These are phyloP conservation scores for Shargacucullia verbasci DNA, from an alignment of 2,888 invertebrate genomes.

Conservation along the genomic window DNA sequence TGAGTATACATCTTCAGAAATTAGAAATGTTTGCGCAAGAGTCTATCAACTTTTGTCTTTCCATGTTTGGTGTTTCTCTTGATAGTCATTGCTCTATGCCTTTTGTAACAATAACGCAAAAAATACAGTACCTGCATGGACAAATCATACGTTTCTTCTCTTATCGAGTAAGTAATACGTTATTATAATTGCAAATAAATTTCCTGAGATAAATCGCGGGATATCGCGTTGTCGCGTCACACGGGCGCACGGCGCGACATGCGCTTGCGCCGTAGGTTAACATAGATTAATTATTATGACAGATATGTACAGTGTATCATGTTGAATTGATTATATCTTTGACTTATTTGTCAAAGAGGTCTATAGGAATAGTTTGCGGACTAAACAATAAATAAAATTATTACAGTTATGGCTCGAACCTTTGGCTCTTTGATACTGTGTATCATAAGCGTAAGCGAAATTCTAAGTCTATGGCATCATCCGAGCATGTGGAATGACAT, in stretches of 20 bases:
- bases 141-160: slow-evolving; percentile 11
- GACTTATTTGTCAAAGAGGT: slow-evolving; percentile 1
- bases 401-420: too few relatives aligned
- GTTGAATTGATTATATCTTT: slow-evolving; percentile 1
- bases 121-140: not conserved
- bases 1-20: too few relatives aligned
- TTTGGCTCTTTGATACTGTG: too few relatives aligned
- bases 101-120: not conserved
- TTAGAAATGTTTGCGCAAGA: too few relatives aligned
- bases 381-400: not conserved
- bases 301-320: slow-evolving; percentile 33
- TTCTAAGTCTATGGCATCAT: too few relatives aligned
- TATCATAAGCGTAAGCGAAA: too few relatives aligned
- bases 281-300: slow-evolving; percentile 56
- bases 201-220: slow-evolving; percentile 77
- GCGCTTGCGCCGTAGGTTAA: slow-evolving; percentile 63
- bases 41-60: too few relatives aligned
- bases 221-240: slow-evolving; percentile 66
- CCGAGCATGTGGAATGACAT: too few relatives aligned
- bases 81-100: too few relatives aligned
- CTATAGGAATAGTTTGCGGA: not conserved
- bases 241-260: slow-evolving; percentile 64
- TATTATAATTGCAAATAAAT: slow-evolving; percentile 84
- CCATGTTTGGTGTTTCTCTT: too few relatives aligned
- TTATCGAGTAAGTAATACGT: slow-evolving; percentile 42